Base-by-base conservation (phyloP, 2,797 vertebrate species). In the Micromesistius poutassou region DNA sequence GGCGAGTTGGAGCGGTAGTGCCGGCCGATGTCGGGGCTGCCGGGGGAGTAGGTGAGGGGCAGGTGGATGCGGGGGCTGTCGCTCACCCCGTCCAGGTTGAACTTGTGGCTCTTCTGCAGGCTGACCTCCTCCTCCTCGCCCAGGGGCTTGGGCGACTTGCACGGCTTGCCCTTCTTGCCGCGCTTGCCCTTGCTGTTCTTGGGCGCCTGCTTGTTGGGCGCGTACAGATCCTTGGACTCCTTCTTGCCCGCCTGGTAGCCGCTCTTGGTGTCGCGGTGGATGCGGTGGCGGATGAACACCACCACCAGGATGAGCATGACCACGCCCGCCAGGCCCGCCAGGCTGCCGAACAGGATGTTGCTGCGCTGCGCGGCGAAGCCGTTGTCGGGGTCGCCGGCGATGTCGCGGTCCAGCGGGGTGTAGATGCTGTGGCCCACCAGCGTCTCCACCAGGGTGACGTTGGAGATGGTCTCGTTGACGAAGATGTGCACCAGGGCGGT, bases 1-100 rank as follows among this genome's bases (percentile, higher is more conserved):
- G 98, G 98, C 0, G 98, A 99, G 91, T 99, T 99, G 78, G 98
- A 99, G 87, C 98, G 97, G 88, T 99, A 99, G 91, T 99, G 98
- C 71, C 98, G 95, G 72, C 98, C 98, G 88, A 99, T 90, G 90
- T 99, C 98, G 0, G 98, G 98, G 90, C 98, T 99, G 87, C 97
- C 97, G 0, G 98, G 98, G 0, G 97, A 97, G 91, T 98, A 99
- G 85, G 97, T 99, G 89, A 99, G 95, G 83, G 98, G 98, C 82
- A 99, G 93, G 88, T 99, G 98, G 91, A 99, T 99, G 80, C 98
- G 96, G 68, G 98, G 98, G 86, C 98, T 99, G 89, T 99, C 98
- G 0, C 95, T 97, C 82, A 97, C 96, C 1, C 96, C 96, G 77
- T 99, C 97, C 14, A 98, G 95, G 89, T 98, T 99, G 91, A 99